Evolutionary conservation across 2,888 invertebrate genomes (phyloP).

Genomic region (Odontothrips loti): DNA sequence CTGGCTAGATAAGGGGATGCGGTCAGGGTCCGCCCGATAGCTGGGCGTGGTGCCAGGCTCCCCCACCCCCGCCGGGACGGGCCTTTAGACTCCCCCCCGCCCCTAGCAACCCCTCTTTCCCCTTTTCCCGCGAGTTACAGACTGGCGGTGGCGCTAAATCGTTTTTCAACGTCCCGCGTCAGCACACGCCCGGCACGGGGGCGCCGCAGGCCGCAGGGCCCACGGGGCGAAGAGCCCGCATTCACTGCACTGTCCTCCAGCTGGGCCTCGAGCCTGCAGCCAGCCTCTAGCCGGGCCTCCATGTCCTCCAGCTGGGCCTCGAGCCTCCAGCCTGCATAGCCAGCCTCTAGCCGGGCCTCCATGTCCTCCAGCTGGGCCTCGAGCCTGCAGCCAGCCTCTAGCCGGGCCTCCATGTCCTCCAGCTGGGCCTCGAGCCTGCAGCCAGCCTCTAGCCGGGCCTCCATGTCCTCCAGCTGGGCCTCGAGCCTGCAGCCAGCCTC

Average conservation of each 20-base stretch:
- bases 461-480: neutral
- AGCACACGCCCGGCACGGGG: neutral
- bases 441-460: too few relatives aligned
- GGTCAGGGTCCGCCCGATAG: neutral
- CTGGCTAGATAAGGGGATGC: neutral
- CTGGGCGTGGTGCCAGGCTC: neutral
- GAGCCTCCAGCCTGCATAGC: neutral
- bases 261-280: neutral
- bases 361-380: neutral
- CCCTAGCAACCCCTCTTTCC: too few relatives aligned
- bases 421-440: neutral
- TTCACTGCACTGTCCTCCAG: neutral
- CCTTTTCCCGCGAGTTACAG: neutral
- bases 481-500: too few relatives aligned
- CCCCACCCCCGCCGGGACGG: neutral
- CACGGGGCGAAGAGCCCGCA: neutral
- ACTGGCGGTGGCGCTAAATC: neutral
- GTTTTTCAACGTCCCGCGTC: conserved; percentile 6
- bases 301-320: neutral
- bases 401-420: too few relatives aligned
- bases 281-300: neutral
- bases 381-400: too few relatives aligned
- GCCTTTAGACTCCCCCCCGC: too few relatives aligned
- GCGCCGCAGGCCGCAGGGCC: too few relatives aligned
- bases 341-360: neutral